These are phyloP conservation scores for Rutpela maculata DNA, from an alignment of 2,888 invertebrate genomes.

Conservation along the genomic window DNA sequence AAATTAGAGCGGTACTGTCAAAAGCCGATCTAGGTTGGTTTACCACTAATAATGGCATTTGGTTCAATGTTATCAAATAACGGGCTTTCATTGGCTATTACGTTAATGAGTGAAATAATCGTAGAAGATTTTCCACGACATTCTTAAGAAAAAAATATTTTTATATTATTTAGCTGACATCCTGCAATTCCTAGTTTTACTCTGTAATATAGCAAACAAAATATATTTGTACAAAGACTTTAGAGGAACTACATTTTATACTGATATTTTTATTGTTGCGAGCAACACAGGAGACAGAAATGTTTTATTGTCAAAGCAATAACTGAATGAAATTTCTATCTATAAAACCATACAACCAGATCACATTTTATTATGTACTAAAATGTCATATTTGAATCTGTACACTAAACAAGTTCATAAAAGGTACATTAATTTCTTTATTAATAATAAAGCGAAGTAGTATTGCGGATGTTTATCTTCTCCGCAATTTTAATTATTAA, in stretches of 20 bases:
- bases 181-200: no score
- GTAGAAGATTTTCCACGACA: no score
- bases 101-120: no score
- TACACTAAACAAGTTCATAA: background rate
- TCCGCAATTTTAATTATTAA: background rate
- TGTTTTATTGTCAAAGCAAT: conserved; percentile 5
- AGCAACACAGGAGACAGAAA: background rate
- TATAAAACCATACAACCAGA: conserved; percentile 1
- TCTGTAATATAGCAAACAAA: background rate
- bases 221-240: background rate
- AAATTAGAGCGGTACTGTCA: no score
- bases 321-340: conserved; percentile 1
- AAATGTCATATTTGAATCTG: conserved; percentile 2
- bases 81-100: no score
- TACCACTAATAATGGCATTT: no score
- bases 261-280: background rate
- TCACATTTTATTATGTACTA: conserved; percentile 10
- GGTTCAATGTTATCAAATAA: no score
- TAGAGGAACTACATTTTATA: background rate
- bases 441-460: background rate
- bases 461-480: background rate
- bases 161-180: no score
- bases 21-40: no score
- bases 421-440: conserved; percentile 7
- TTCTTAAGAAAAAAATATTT: no score